Evolutionary conservation across 2,113 vertebrate species (phyloP).

Genomic region (Paradoxurus hermaphroditus): DNA sequence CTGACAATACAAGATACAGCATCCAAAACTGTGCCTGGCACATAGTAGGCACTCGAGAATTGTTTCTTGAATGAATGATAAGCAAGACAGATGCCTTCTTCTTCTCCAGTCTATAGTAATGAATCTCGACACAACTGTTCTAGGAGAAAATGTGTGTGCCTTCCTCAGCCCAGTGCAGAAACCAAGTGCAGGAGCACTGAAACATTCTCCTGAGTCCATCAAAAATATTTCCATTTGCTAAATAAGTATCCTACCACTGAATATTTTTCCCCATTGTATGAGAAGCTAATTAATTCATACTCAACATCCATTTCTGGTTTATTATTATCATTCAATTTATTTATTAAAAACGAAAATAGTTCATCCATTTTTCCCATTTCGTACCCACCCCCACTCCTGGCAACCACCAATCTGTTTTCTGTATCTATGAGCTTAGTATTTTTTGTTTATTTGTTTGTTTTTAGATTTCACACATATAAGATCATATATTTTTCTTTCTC

Average conservation of each 20-base stretch:
- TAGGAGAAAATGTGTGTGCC: not conserved
- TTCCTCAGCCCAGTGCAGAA: not conserved
- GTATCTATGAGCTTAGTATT: not conserved
- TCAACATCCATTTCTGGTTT: not conserved
- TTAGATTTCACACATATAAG: not conserved
- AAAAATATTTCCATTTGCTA: not conserved
- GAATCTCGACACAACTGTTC: not conserved
- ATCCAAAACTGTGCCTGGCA: not conserved
- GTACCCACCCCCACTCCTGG: not conserved
- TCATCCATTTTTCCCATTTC: not conserved
- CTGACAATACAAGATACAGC: not conserved
- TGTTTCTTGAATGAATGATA: not conserved
- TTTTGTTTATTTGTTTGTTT: not conserved
- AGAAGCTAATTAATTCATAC: not conserved
- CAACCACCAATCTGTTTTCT: not conserved
- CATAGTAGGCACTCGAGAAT: not conserved
- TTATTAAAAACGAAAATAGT: not conserved
- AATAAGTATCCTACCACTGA: not conserved
- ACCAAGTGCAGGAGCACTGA: not conserved
- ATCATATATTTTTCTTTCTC: not conserved
- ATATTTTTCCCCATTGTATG: not conserved
- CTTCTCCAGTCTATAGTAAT: not conserved
- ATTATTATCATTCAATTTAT: not conserved
- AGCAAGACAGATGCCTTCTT: not conserved
- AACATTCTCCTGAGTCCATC: not conserved